Percentiles rank a stretch among this genome's conserved stretches.
These are phyloP conservation scores for Drosophila watanabei DNA, from an alignment of 1,140 invertebrate genomes.

Conservation along the genomic window DNA sequence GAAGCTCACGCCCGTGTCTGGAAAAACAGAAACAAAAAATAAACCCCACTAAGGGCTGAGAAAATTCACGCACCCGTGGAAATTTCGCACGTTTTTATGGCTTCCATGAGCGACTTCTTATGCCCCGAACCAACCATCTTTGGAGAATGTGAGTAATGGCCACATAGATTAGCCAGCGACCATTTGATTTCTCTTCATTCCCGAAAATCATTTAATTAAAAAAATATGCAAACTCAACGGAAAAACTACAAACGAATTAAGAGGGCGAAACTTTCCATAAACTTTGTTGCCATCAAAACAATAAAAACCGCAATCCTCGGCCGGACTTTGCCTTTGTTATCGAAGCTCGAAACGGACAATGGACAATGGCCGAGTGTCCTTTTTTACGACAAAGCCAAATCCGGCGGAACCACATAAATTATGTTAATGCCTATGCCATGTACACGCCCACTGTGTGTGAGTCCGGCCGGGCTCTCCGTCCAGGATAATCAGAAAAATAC, in stretches of 20 bases:
- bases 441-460: slow-evolving; percentile 76
- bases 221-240: slow-evolving; percentile 84
- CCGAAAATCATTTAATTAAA: slow-evolving; percentile 79
- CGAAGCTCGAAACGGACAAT: slow-evolving; percentile 77
- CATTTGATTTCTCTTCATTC: slow-evolving; percentile 64
- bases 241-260: slow-evolving; percentile 80
- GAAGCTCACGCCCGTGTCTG: slow-evolving; percentile 29
- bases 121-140: neutral
- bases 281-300: slow-evolving; percentile 84
- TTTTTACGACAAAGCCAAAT: slow-evolving; percentile 84
- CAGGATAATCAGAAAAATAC: slow-evolving; percentile 81
- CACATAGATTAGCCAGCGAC: slow-evolving; percentile 67
- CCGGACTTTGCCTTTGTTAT: slow-evolving; percentile 70
- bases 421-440: slow-evolving; percentile 83
- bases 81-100: slow-evolving; percentile 85
- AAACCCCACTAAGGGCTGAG: slow-evolving; percentile 58
- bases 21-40: slow-evolving; percentile 72
- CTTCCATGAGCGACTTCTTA: slow-evolving; percentile 13
- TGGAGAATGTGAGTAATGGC: slow-evolving; percentile 55
- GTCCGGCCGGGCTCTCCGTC: slow-evolving; percentile 33
- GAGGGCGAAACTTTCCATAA: slow-evolving; percentile 74
- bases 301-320: slow-evolving; percentile 79
- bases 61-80: slow-evolving; percentile 75
- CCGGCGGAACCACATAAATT: slow-evolving; percentile 85
- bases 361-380: slow-evolving; percentile 77